These are phyloP conservation scores for Cydia amplana DNA, from an alignment of 1,140 invertebrate species.

Conservation along the genomic window DNA sequence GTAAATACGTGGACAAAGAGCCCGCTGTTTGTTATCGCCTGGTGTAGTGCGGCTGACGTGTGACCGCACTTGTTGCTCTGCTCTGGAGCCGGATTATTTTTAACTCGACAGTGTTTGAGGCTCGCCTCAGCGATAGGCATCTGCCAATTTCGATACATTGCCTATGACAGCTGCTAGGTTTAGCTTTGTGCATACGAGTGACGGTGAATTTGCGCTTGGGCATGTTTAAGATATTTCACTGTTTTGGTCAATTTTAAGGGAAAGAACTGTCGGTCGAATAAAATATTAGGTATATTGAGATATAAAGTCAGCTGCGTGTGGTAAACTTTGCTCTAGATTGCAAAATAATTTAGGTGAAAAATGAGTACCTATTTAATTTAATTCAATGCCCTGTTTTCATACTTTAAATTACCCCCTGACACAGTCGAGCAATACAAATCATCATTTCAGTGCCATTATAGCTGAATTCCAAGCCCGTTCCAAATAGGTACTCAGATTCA, in stretches of 20 bases:
- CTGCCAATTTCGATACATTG: background rate
- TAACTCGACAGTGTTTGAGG: constrained; percentile 24
- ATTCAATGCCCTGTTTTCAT: no score
- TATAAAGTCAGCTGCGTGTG: no score
- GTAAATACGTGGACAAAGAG: background rate
- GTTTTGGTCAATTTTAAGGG: background rate
- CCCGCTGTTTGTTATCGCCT: background rate
- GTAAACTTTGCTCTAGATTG: no score
- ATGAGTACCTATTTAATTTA: no score
- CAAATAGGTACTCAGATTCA: no score
- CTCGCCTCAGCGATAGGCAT: background rate
- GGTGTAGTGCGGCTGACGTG: constrained; percentile 19
- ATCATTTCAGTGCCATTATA: no score
- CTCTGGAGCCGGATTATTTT: constrained; percentile 19
- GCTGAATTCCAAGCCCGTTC: no score
- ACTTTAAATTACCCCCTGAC: no score
- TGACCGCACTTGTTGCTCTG: constrained; percentile 22
- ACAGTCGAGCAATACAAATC: no score
- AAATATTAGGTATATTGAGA: no score
- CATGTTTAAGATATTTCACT: background rate
- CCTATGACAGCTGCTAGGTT: background rate
- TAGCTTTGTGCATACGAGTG: background rate
- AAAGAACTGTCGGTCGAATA: no score
- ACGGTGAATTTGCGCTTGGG: background rate
- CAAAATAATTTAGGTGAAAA: no score